phyloP scores from a whole-genome alignment of 2,888 invertebrate species.

The Mesochorus sp. region DNA sequence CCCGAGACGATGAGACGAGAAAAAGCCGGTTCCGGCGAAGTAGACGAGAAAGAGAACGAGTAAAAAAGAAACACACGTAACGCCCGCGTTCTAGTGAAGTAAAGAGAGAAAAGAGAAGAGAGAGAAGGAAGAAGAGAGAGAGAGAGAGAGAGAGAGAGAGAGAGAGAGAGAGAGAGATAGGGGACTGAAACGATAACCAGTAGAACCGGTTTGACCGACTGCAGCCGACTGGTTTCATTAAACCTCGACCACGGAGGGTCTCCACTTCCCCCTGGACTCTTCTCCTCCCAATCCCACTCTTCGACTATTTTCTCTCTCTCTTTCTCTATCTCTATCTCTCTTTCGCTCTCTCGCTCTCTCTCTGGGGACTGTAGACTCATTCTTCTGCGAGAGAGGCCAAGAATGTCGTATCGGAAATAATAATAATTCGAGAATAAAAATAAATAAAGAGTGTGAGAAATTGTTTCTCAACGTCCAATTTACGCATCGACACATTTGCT shows the following conservation, averaged over 20 bases:
- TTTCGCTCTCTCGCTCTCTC: conserved; percentile 58
- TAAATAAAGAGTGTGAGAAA: too few species aligned
- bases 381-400: conserved; percentile 11
- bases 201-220: conserved; percentile 76
- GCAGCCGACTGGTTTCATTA: conserved; percentile 78
- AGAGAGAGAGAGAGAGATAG: conserved; percentile 54
- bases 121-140: conserved; percentile 36
- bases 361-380: too few species aligned
- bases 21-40: conserved; percentile 56
- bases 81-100: conserved; percentile 40
- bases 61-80: conserved; percentile 51
- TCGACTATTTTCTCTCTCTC: conserved; percentile 34
- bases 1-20: conserved; percentile 43
- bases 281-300: conserved; percentile 32
- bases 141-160: conserved; percentile 54
- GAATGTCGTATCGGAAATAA: conserved; percentile 34
- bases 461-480: conserved; percentile 15
- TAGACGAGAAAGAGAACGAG: conserved; percentile 57
- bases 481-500: not conserved
- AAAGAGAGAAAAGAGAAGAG: conserved; percentile 2
- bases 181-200: conserved; percentile 69
- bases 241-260: conserved; percentile 70
- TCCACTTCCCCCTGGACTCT: conserved; percentile 31
- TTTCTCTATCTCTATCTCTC: conserved; percentile 37
- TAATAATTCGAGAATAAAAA: conserved; percentile 38